Conservation (phyloP, 2,888 invertebrate genomes). For the Amiota mariae region DNA sequence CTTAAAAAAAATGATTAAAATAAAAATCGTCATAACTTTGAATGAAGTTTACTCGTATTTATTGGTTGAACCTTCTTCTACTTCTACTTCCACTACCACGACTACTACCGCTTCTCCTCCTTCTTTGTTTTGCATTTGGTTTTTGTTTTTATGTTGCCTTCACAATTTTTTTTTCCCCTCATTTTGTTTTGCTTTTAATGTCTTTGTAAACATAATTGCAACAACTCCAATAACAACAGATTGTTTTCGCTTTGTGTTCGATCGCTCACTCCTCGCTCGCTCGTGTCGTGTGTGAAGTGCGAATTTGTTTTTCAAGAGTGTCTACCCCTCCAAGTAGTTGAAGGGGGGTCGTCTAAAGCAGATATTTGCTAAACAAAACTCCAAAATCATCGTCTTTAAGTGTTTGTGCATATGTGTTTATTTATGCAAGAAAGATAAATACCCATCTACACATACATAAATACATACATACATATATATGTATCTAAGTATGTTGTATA, state of each 20-base stretch:
- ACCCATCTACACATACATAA: not conserved
- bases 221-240: slow-evolving; percentile 63
- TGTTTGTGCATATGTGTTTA: not conserved
- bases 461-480: slow-evolving; percentile 17
- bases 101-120: too few relatives aligned
- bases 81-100: too few relatives aligned
- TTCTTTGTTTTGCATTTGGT: slow-evolving; percentile 36
- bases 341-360: too few relatives aligned
- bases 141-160: slow-evolving; percentile 36
- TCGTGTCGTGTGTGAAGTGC: too few relatives aligned
- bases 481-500: too few relatives aligned
- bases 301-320: too few relatives aligned
- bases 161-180: slow-evolving; percentile 38
- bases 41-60: too few relatives aligned
- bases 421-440: not conserved
- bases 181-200: slow-evolving; percentile 54
- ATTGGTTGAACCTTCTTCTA: too few relatives aligned
- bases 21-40: too few relatives aligned
- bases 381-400: not conserved
- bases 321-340: too few relatives aligned
- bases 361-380: too few relatives aligned
- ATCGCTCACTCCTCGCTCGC: not conserved
- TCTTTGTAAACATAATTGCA: slow-evolving; percentile 69
- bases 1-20: not conserved
- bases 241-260: slow-evolving; percentile 59